Conservation (phyloP, 2,113 vertebrate species). For the Anseranas semipalmata region DNA sequence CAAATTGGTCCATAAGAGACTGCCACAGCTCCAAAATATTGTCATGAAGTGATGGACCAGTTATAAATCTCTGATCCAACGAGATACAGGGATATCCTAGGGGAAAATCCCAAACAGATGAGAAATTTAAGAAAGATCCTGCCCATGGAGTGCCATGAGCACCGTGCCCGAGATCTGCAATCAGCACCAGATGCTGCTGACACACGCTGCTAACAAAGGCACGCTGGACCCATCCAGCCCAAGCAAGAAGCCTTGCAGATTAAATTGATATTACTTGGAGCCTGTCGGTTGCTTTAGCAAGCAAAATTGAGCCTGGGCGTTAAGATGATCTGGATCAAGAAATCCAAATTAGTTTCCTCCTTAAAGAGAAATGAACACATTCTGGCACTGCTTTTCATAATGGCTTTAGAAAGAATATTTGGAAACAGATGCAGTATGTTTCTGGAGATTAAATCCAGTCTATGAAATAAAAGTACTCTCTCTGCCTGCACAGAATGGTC, state of each 20-base stretch:
- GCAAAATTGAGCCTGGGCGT: conserved; percentile 39
- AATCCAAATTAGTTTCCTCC: conserved; percentile 34
- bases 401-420: conserved; percentile 39
- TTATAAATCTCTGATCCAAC: not conserved
- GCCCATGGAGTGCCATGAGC: not conserved
- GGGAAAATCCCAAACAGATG: not conserved
- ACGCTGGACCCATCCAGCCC: not conserved
- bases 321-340: conserved; percentile 42
- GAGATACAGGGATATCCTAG: not conserved
- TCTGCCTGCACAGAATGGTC: not conserved
- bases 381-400: not conserved
- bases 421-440: conserved; percentile 44
- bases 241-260: conserved; percentile 12
- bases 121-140: not conserved
- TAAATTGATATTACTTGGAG: conserved; percentile 38
- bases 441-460: conserved; percentile 43
- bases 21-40: not conserved
- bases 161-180: not conserved
- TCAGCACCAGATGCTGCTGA: conserved; percentile 10
- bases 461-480: conserved; percentile 35
- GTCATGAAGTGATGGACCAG: not conserved
- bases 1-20: not conserved
- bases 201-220: not conserved
- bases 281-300: conserved; percentile 25
- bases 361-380: conserved; percentile 18